phyloP scores from a whole-genome alignment of 2,113 vertebrate species.

The Bufo bufo region DNA sequence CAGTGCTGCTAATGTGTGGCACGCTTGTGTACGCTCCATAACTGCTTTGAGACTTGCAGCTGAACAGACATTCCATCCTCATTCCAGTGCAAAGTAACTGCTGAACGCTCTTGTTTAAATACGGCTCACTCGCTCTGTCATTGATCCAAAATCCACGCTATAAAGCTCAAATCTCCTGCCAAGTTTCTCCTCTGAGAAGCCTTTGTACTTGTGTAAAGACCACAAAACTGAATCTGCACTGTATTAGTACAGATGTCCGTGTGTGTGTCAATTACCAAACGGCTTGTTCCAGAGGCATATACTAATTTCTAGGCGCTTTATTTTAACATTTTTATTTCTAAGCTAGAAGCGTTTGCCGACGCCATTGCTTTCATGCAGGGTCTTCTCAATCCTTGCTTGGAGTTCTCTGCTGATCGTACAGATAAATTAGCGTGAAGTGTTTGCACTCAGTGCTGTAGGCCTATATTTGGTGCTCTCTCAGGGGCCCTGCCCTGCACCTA shows the following conservation, averaged over 20 bases:
- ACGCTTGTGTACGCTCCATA: constrained; percentile 29
- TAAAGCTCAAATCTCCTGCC: constrained; percentile 52
- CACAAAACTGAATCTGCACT: constrained; percentile 24
- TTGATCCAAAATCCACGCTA: constrained; percentile 43
- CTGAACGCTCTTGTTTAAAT: constrained; percentile 34
- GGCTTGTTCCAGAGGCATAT: neutral
- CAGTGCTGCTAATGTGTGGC: neutral
- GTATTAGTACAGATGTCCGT: constrained; percentile 1
- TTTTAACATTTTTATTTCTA: constrained; percentile 61
- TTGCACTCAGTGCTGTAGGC: constrained; percentile 67
- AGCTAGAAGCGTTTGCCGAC: constrained; percentile 62
- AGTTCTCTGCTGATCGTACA: constrained; percentile 65
- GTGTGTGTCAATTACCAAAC: neutral
- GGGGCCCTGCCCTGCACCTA: constrained; percentile 67
- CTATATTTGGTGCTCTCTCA: constrained; percentile 70
- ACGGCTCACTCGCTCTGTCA: constrained; percentile 27
- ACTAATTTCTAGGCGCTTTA: neutral
- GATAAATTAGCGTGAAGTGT: constrained; percentile 72
- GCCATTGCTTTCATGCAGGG: constrained; percentile 63
- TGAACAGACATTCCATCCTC: constrained; percentile 6
- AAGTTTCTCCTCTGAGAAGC: constrained; percentile 45
- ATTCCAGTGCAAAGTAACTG: constrained; percentile 21
- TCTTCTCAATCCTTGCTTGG: constrained; percentile 63
- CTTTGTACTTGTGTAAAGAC: constrained; percentile 54
- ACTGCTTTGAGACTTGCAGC: constrained; percentile 17